phyloP scores from a whole-genome alignment of 2,888 invertebrate genomes.

The Hypomecis atomaria region DNA sequence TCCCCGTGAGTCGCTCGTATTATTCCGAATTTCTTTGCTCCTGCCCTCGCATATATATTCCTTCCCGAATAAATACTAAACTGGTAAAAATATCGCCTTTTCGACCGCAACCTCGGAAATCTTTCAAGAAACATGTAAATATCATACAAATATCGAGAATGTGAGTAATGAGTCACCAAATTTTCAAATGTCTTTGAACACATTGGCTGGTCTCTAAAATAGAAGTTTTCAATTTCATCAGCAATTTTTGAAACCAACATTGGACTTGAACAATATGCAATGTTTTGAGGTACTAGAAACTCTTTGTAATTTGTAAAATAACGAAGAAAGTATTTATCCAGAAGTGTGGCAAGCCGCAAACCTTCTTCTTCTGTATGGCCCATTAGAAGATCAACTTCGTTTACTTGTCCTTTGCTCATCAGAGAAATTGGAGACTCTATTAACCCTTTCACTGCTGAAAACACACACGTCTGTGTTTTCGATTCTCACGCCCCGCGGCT shows the following conservation, averaged over 20 bases:
- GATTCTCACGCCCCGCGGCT: too few species aligned
- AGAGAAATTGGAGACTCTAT: conserved; percentile 13
- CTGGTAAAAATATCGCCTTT: conserved; percentile 24
- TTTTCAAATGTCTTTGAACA: too few species aligned
- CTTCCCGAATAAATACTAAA: conserved; percentile 29
- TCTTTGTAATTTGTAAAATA: conserved; percentile 8
- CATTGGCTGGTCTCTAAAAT: not conserved
- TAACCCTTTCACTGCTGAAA: too few species aligned
- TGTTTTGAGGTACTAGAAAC: conserved; percentile 6
- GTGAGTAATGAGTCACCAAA: too few species aligned
- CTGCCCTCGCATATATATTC: conserved; percentile 24
- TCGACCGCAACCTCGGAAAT: conserved; percentile 10
- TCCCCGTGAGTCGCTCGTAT: conserved; percentile 29
- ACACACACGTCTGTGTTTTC: too few species aligned
- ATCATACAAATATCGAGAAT: too few species aligned
- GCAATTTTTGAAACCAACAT: conserved; percentile 15
- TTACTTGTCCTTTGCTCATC: conserved; percentile 16
- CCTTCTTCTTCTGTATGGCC: conserved; percentile 31
- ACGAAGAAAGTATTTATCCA: not conserved
- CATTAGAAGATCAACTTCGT: conserved; percentile 26
- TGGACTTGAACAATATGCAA: conserved; percentile 17
- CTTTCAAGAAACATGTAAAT: conserved; percentile 20
- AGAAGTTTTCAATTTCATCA: conserved; percentile 19
- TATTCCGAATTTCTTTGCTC: conserved; percentile 26
- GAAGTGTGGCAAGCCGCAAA: not conserved